Evolutionary conservation across 2,797 vertebrate species (phyloP).

Genomic region (Remorina albescens): DNA sequence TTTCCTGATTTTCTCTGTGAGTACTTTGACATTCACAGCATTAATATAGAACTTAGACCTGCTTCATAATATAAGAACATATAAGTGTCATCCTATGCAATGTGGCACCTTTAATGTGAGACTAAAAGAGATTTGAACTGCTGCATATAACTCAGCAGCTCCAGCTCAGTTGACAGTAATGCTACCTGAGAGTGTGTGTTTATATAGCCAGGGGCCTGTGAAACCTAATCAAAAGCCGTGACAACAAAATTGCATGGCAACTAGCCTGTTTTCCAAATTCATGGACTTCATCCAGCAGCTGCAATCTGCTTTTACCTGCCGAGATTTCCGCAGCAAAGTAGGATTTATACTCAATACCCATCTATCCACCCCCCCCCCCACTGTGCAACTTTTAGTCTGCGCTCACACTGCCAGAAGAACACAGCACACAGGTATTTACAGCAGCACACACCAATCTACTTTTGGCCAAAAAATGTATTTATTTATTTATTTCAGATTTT

Average conservation of each 20-base stretch:
- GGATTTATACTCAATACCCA: conserved; percentile 68
- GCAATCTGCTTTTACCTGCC: conserved; percentile 73
- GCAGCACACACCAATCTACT: conserved; percentile 31
- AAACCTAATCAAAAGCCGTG: conserved; percentile 48
- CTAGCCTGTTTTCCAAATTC: conserved; percentile 65
- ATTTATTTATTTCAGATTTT: neutral
- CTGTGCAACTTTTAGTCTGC: conserved; percentile 26
- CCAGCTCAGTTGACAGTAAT: conserved; percentile 2
- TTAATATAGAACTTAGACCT: too few relatives aligned
- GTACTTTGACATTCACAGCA: too few relatives aligned
- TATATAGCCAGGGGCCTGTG: conserved; percentile 32
- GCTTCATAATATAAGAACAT: too few relatives aligned
- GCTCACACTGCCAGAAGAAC: conserved; percentile 43
- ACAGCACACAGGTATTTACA: conserved; percentile 42
- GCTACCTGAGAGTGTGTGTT: conserved; percentile 26
- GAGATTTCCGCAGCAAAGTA: conserved; percentile 69
- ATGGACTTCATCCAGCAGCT: conserved; percentile 65
- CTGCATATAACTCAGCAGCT: neutral
- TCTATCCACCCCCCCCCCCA: conserved; percentile 53
- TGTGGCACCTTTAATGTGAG: too few relatives aligned
- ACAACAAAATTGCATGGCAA: conserved; percentile 49
- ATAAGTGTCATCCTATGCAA: too few relatives aligned
- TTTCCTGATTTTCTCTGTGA: too few relatives aligned
- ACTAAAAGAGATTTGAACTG: neutral
- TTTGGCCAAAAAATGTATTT: conserved; percentile 34